A percentile compares a stretch with the other conserved stretches of the same genome.
Evolutionary conservation across 2,797 vertebrate genomes (phyloP).

Genomic region (Tenualosa ilisha): DNA sequence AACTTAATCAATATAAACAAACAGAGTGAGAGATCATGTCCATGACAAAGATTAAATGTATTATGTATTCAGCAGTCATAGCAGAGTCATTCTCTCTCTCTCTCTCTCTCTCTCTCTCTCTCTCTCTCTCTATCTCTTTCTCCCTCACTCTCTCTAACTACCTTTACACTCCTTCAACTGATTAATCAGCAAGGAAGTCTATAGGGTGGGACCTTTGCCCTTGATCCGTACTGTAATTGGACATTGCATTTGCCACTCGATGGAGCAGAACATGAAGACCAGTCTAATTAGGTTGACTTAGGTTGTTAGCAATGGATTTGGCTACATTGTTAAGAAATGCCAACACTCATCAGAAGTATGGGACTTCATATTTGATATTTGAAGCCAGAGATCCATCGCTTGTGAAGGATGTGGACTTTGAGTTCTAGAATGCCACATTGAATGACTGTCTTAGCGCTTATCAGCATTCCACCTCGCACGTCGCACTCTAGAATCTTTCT

Average conservation of each 20-base stretch:
- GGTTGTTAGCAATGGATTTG: constrained; percentile 73
- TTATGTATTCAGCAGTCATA: background rate
- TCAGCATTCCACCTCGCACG: too few relatives aligned
- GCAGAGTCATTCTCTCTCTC: background rate
- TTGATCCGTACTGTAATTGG: constrained; percentile 78
- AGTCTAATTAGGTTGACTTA: constrained; percentile 75
- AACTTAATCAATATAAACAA: background rate
- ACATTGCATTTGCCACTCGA: constrained; percentile 74
- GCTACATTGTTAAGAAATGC: constrained; percentile 72
- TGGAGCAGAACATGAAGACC: constrained; percentile 76
- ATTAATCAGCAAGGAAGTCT: constrained; percentile 68
- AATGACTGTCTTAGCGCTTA: background rate
- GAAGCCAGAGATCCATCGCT: constrained; percentile 61
- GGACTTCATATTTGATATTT: constrained; percentile 60
- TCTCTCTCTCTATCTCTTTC: background rate
- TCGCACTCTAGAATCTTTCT: too few relatives aligned
- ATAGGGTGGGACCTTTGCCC: constrained; percentile 74
- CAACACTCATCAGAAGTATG: constrained; percentile 74
- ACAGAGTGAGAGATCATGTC: background rate
- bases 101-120: background rate
- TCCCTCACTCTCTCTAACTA: constrained; percentile 50
- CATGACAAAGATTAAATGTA: background rate
- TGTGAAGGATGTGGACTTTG: constrained; percentile 52
- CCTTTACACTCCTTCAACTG: constrained; percentile 58
- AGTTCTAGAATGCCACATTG: constrained; percentile 25